These are phyloP conservation scores for Calosoma granatense DNA, from an alignment of 1,140 invertebrate species.

Conservation along the genomic window DNA sequence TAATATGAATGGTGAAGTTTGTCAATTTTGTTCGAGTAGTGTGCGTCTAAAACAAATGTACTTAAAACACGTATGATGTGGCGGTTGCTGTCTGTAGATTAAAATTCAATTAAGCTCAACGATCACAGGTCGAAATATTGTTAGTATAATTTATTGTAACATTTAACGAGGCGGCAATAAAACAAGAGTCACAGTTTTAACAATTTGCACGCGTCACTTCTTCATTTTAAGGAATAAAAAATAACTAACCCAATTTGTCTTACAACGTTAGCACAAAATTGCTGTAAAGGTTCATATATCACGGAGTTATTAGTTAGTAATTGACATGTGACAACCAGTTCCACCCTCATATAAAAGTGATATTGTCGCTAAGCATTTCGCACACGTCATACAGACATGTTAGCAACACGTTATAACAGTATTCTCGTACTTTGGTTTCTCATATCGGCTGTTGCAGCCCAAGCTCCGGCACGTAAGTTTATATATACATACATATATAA, in stretches of 20 bases:
- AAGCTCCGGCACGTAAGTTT: not conserved
- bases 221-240: not conserved
- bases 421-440: not conserved
- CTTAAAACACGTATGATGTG: too few relatives aligned
- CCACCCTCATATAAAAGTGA: not conserved
- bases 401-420: not conserved
- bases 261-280: not conserved
- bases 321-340: not conserved
- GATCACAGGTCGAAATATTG: too few relatives aligned
- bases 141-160: too few relatives aligned
- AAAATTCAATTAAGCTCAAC: too few relatives aligned
- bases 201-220: not conserved
- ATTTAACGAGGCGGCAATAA: not conserved
- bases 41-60: too few relatives aligned
- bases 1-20: too few relatives aligned
- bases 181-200: not conserved
- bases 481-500: constrained; percentile 8
- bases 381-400: not conserved
- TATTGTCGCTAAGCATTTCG: not conserved
- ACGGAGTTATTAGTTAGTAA: not conserved
- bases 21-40: too few relatives aligned
- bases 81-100: too few relatives aligned
- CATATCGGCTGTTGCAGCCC: not conserved
- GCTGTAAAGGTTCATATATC: not conserved
- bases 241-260: constrained; percentile 7